Base-by-base conservation (phyloP, 1,140 invertebrate species). In the Magallana angulata region DNA sequence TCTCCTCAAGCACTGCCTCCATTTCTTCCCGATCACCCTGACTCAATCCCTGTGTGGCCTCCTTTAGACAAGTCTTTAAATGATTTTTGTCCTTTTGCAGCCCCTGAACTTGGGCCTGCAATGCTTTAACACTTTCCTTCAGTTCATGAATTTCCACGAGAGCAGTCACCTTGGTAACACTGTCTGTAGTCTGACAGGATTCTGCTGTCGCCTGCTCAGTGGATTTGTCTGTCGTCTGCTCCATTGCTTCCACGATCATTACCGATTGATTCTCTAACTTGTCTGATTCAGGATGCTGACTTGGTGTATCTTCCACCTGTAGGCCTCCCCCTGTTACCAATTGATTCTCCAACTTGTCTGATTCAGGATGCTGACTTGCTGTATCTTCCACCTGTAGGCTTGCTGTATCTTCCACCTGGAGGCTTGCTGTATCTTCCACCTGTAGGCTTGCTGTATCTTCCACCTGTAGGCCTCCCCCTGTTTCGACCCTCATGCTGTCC, bases 21-120 rank as follows among this genome's bases (percentile, higher is more conserved):
- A 68, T 14, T 24, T 86, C 18, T 58, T 88, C 87, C 14, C 36
- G 56, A 30, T 88, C 87, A 58, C 8, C 84, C 12, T 82, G 24
- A 58, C 36, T 57, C 2, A 64, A 56, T 57, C 56, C 18, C 36
- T 58, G 16, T 9, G 48, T 88, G 81, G 12, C 82, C 59, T 58
- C 83, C 58, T 80, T 86, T 30, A 86, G 64, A 18, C 57, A 59
- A 58, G 56, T 59, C 57, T 80, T 18, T 12, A 59, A 64, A 7
- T 71, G 48, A 60, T 14, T 80, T 84, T 82, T 86, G 14, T 90
- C 85, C 57, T 57, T 64, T 3, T 83, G 86, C 30, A 88, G 48
- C 18, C 57, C 81, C 16, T 82, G 48, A 57, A 82, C 48, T 86
- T 80, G 57, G 7, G 30, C 18, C 9, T 24, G 57, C 16, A 82